These are phyloP conservation scores for Lota lota DNA, from an alignment of 2,113 vertebrate genomes.

Conservation along the genomic window DNA sequence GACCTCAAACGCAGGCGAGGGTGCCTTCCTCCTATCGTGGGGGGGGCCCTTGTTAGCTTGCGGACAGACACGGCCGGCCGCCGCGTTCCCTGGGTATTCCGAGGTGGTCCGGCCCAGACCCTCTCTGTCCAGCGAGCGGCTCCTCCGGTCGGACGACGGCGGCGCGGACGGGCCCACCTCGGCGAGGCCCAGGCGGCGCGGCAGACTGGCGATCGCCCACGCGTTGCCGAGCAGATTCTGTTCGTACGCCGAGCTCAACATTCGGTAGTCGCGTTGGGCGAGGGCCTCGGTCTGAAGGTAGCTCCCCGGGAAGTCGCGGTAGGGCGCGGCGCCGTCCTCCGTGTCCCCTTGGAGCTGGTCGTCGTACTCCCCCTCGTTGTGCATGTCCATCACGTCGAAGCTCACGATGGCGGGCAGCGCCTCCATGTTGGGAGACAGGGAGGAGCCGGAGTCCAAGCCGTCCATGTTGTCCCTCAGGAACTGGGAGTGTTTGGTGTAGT, in stretches of 20 bases:
- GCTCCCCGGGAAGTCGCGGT: constrained; percentile 85
- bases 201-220: constrained; percentile 91
- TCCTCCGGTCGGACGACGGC: constrained; percentile 83
- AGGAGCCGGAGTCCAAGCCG: constrained; percentile 77
- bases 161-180: constrained; percentile 77
- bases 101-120: constrained; percentile 81
- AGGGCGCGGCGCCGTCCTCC: constrained; percentile 82
- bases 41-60: constrained; percentile 44
- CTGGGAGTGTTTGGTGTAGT: constrained; percentile 85
- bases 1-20: constrained; percentile 34
- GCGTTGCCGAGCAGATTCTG: constrained; percentile 74
- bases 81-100: constrained; percentile 51
- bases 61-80: constrained; percentile 44
- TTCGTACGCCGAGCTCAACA: constrained; percentile 74
- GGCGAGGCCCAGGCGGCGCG: constrained; percentile 82
- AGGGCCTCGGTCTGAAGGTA: constrained; percentile 85
- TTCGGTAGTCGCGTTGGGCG: constrained; percentile 83
- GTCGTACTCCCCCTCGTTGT: constrained; percentile 91
- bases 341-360: constrained; percentile 83
- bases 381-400: constrained; percentile 93
- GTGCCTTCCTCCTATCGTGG: constrained; percentile 62
- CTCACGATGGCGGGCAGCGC: constrained; percentile 93
- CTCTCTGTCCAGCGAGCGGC: constrained; percentile 90
- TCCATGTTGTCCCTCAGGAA: constrained; percentile 79
- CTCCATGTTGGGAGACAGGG: constrained; percentile 86